phyloP scores from a whole-genome alignment of 2,888 invertebrate genomes.

The Agapostemon virescens region DNA sequence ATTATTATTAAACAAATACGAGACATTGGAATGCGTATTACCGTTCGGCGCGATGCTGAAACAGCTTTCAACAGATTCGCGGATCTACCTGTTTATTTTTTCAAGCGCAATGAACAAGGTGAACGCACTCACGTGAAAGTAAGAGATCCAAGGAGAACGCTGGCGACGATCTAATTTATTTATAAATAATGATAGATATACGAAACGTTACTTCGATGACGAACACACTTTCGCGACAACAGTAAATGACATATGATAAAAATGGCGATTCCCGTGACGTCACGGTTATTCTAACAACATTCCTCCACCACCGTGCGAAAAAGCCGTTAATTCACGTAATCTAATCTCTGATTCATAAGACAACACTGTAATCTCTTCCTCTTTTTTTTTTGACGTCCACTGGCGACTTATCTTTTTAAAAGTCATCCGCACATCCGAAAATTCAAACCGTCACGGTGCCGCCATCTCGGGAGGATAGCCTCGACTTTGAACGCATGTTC shows the following conservation, averaged over 20 bases:
- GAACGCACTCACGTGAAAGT: conserved; percentile 37
- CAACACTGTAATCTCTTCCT: neutral
- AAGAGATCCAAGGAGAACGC: conserved; percentile 8
- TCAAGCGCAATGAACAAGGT: neutral
- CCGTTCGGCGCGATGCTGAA: conserved; percentile 13
- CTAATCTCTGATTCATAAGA: conserved; percentile 9
- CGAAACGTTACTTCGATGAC: conserved; percentile 52
- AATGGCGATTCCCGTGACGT: conserved; percentile 66
- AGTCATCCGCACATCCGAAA: neutral
- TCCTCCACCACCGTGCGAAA: neutral
- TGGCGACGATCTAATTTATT: neutral
- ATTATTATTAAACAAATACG: neutral
- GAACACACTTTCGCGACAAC: conserved; percentile 54
- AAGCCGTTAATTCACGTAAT: neutral
- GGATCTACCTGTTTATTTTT: neutral
- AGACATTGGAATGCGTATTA: conserved; percentile 23
- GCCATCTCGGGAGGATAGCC: conserved; percentile 21
- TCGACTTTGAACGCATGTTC: neutral
- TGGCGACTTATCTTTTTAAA: neutral
- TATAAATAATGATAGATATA: conserved; percentile 50
- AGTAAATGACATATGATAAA: conserved; percentile 60
- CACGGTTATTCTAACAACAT: conserved; percentile 45
- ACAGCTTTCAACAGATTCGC: neutral
- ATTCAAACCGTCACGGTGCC: conserved; percentile 10
- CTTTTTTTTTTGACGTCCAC: neutral